Evolutionary conservation across 2,113 vertebrate species (phyloP).

Genomic region (Melozone crissalis): DNA sequence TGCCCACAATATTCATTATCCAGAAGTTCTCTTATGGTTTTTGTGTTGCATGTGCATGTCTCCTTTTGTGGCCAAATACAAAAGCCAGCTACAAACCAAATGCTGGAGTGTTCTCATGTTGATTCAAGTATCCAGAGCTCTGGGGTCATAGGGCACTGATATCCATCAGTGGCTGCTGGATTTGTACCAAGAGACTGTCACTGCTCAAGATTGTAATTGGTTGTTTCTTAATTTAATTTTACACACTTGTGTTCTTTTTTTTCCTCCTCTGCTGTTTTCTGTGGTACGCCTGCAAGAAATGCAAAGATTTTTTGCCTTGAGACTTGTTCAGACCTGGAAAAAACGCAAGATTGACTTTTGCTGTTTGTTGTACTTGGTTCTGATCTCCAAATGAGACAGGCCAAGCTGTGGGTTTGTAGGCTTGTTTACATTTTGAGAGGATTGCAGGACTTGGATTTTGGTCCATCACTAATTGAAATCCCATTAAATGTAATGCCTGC

Average conservation of each 20-base stretch:
- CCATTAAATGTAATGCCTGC: constrained; percentile 11
- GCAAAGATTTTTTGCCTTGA: not conserved
- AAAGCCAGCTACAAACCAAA: not conserved
- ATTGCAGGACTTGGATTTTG: constrained; percentile 7
- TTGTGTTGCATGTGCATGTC: not conserved
- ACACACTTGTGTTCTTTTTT: not conserved
- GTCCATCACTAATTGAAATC: constrained; percentile 40
- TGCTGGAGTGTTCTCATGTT: not conserved
- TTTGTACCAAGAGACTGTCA: not conserved
- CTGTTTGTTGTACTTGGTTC: constrained; percentile 3
- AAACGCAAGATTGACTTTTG: not conserved
- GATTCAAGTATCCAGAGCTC: not conserved
- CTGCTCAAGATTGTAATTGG: not conserved
- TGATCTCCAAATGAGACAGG: not conserved
- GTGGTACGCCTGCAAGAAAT: not conserved
- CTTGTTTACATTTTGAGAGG: constrained; percentile 13
- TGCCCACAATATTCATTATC: not conserved
- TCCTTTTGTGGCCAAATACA: not conserved
- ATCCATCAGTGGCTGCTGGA: not conserved
- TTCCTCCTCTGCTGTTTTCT: not conserved
- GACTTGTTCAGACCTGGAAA: not conserved
- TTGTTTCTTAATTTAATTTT: not conserved
- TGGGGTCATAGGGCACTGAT: not conserved
- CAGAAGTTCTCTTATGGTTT: not conserved
- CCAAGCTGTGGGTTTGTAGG: not conserved